Conservation (phyloP, 1,140 invertebrate genomes). For the Papilio machaon region DNA sequence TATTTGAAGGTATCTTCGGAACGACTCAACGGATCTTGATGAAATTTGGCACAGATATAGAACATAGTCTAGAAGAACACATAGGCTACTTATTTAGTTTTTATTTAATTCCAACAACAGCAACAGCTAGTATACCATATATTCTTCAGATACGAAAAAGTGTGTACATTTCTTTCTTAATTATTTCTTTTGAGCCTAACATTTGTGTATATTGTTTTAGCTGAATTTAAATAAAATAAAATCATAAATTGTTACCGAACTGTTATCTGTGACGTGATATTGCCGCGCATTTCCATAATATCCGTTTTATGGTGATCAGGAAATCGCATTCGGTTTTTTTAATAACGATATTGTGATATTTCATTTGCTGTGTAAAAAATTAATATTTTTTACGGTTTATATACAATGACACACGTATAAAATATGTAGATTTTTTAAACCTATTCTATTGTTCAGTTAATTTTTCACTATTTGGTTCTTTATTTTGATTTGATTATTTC, state of each 20-base stretch:
- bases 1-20: too few relatives aligned
- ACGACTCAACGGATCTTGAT: too few relatives aligned
- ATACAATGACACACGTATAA: too few relatives aligned
- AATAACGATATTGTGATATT: slow-evolving; percentile 11
- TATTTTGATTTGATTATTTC: too few relatives aligned
- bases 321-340: slow-evolving; percentile 48
- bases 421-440: too few relatives aligned
- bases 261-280: slow-evolving; percentile 45
- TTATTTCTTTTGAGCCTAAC: not conserved
- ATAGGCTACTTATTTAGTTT: too few relatives aligned
- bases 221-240: slow-evolving; percentile 18
- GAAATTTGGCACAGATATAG: too few relatives aligned
- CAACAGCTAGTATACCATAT: too few relatives aligned
- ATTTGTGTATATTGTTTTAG: not conserved
- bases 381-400: not conserved
- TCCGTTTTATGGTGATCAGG: slow-evolving; percentile 53
- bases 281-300: slow-evolving; percentile 61
- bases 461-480: too few relatives aligned
- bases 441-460: too few relatives aligned
- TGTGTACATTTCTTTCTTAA: not conserved
- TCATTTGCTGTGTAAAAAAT: not conserved
- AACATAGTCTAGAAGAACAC: too few relatives aligned
- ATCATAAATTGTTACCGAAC: slow-evolving; percentile 31
- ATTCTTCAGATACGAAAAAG: not conserved
- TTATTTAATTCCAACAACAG: too few relatives aligned